phyloP scores from a whole-genome alignment of 1,140 invertebrate species.

The Parasteatoda tepidariorum region DNA sequence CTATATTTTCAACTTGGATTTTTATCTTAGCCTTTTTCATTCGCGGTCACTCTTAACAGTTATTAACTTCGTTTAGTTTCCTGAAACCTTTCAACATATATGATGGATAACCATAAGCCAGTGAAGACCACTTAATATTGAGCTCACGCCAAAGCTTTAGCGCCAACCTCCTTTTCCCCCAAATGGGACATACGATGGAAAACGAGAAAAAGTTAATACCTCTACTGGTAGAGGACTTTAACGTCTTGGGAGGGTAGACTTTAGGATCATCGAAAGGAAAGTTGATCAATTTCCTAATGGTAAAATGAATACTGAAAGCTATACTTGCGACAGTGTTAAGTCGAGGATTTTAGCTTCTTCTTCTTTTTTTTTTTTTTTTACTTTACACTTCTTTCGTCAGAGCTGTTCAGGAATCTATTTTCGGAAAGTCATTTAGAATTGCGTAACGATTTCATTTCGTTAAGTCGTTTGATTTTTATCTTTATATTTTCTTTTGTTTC shows the following conservation, averaged over 20 bases:
- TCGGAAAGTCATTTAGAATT: constrained; percentile 17
- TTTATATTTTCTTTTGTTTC: constrained; percentile 10
- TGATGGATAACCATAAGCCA: constrained; percentile 52
- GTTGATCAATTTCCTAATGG: constrained; percentile 55
- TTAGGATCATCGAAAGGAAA: constrained; percentile 49
- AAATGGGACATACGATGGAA: neutral
- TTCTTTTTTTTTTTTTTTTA: neutral
- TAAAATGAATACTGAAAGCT: constrained; percentile 47
- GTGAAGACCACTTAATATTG: constrained; percentile 49
- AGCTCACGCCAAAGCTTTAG: constrained; percentile 46
- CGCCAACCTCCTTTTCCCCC: neutral
- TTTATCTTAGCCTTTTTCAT: constrained; percentile 33
- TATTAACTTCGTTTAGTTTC: constrained; percentile 57
- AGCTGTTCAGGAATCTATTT: constrained; percentile 33
- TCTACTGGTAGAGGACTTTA: constrained; percentile 37
- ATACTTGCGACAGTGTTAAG: constrained; percentile 16
- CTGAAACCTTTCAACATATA: constrained; percentile 49
- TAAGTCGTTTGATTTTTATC: constrained; percentile 6
- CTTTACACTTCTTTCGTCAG: neutral
- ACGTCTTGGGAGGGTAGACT: constrained; percentile 36
- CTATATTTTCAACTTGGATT: too few relatives aligned
- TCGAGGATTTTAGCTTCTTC: constrained; percentile 24
- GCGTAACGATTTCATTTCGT: constrained; percentile 17
- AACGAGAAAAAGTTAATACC: constrained; percentile 41
- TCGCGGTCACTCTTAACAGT: constrained; percentile 47